Evolutionary conservation across 2,888 invertebrate species (phyloP).

Genomic region (Dryococelus australis): DNA sequence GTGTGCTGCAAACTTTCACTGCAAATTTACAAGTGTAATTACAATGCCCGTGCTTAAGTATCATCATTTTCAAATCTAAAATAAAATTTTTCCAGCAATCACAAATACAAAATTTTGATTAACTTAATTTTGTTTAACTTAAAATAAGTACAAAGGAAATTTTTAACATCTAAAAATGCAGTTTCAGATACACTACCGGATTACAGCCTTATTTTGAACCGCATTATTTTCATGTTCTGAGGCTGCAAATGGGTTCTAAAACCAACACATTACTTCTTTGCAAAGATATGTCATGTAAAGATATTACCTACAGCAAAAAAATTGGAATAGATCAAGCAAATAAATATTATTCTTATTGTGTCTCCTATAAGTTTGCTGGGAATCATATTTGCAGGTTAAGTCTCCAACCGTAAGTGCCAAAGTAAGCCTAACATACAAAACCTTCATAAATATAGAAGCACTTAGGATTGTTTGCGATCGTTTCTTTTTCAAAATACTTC

Average conservation of each 20-base stretch:
- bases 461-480: neutral
- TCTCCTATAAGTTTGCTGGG: neutral
- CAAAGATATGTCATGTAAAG: neutral
- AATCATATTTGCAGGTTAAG: neutral
- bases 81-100: neutral
- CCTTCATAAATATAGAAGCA: neutral
- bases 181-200: neutral
- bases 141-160: neutral
- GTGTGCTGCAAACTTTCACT: neutral
- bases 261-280: neutral
- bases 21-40: neutral
- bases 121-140: no score
- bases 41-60: neutral
- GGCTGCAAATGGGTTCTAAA: neutral
- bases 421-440: neutral
- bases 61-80: neutral
- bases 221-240: neutral
- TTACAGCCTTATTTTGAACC: neutral
- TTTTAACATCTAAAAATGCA: neutral
- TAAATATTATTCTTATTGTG: neutral
- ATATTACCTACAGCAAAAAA: neutral
- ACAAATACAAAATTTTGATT: neutral
- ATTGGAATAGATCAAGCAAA: neutral
- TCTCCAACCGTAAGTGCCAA: neutral
- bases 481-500: neutral